Base-by-base conservation (phyloP, 2,797 vertebrate species). In the Lagocephalus sceleratus region DNA sequence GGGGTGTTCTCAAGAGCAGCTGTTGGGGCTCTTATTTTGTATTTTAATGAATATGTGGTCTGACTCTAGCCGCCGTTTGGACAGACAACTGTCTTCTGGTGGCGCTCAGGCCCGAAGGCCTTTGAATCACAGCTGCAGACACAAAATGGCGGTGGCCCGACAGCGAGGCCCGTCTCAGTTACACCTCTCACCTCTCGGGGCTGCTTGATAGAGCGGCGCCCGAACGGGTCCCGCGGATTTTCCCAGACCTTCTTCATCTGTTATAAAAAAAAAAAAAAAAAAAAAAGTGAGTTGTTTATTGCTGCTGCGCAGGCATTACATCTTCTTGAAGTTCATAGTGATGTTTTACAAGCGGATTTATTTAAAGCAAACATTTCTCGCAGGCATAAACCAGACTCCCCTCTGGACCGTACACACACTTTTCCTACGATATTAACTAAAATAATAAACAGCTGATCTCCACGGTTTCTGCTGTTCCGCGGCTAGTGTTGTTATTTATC, bases 101-200 rank as follows among this genome's bases (percentile, higher is more conserved):
- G 46, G 53, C 54, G n/a, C 49, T 42, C 23, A 14, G 73, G 64
- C 55, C 61, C 69, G 47, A 7, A 17, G 46, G 46, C 46, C 46
- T 1, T 7, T 5, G 46, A 23, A 2, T 52, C 19, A 63, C 14
- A 59, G 55, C 44, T 40, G 54, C 57, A 57, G 46, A 54, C 57
- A 79, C 71, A 85, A 86, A 87, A 87, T 84, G 82, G 83, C 71
- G 75, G 63, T 47, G 60, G 52, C 58, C 50, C 57, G 42, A 76
- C 63, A 68, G 61, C 19, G 51, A 61, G 57, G 40, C 56, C 14
- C 2, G 38, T 59, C 57, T 60, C 41, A 46, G 9, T 29, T n/a
- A 49, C 20, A 16, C 21, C 9, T 42, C 1, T 6, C 7, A 44
- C 2, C 40, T 45, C 40, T 29, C 11, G 25, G 6, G 35, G 17